Percentiles rank a stretch among this genome's conserved stretches.
phyloP scores from a whole-genome alignment of 1,140 invertebrate species.

The Sycophaga agraensis region DNA sequence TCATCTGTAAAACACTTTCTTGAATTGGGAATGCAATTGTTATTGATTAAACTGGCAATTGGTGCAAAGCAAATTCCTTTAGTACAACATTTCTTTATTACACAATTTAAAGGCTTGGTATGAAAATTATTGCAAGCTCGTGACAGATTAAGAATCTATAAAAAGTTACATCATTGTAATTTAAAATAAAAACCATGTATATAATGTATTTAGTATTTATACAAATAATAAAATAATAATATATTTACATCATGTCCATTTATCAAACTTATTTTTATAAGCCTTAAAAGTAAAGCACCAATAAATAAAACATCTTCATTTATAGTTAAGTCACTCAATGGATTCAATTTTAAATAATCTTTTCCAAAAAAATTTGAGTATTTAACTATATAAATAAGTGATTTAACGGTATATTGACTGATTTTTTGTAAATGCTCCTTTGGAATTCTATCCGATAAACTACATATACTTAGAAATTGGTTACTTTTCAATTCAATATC shows the following conservation, averaged over 20 bases:
- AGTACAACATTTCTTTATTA: constrained; percentile 2
- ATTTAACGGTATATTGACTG: not conserved
- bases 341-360: not conserved
- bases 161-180: too few species aligned
- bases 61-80: constrained; percentile 7
- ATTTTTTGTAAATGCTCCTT: not conserved
- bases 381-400: constrained; percentile 13
- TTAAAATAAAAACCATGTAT: not conserved
- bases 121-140: not conserved
- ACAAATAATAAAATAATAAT: not conserved
- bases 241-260: constrained; percentile 11
- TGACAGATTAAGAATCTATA: constrained; percentile 1
- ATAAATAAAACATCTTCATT: constrained; percentile 19
- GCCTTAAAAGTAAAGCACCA: constrained; percentile 3
- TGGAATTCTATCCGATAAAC: not conserved
- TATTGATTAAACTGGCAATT: constrained; percentile 12
- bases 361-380: constrained; percentile 5
- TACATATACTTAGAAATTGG: not conserved
- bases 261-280: constrained; percentile 7
- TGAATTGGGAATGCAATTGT: constrained; percentile 16
- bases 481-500: not conserved
- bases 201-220: not conserved
- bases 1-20: constrained; percentile 18
- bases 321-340: not conserved
- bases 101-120: not conserved